Evolutionary conservation across 2,113 vertebrate species (phyloP).

Genomic region (Tachuris rubrigastra): DNA sequence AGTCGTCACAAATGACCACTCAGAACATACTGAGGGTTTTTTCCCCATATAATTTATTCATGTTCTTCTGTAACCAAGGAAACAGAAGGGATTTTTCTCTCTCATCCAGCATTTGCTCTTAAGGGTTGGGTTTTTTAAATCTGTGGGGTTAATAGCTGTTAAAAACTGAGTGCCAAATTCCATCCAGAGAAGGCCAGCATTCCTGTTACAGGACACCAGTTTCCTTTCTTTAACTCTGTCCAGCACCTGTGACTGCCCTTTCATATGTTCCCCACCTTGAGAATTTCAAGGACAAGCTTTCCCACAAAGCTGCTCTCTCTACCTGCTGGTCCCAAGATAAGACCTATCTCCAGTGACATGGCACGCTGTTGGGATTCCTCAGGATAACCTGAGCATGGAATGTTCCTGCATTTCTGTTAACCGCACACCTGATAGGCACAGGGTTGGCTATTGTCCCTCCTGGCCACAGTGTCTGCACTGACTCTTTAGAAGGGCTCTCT

Average conservation of each 20-base stretch:
- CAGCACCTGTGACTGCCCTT: not conserved
- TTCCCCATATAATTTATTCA: constrained; percentile 28
- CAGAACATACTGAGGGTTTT: not conserved
- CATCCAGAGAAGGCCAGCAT: not conserved
- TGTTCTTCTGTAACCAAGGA: constrained; percentile 56
- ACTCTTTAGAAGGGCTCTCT: not conserved
- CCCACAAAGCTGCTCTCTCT: not conserved
- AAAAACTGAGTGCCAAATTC: not conserved
- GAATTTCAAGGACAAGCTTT: not conserved
- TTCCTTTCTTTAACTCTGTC: not conserved
- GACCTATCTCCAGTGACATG: fast-evolving
- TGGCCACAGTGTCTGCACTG: fast-evolving
- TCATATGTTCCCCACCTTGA: fast-evolving
- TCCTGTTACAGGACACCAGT: not conserved
- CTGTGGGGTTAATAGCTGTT: not conserved
- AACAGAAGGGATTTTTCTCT: constrained; percentile 32
- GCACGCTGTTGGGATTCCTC: not conserved
- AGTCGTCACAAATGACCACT: constrained; percentile 19
- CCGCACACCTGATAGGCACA: fast-evolving
- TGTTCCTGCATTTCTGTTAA: not conserved
- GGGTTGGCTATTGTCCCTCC: not conserved
- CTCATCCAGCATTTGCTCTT: not conserved
- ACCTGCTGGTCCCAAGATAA: not conserved
- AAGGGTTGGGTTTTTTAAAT: not conserved
- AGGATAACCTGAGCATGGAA: not conserved